Evolutionary conservation across 2,113 vertebrate genomes (phyloP), one percentile per base, ranked within the genome.

Genomic region (Nothobranchius furzeri): DNA sequence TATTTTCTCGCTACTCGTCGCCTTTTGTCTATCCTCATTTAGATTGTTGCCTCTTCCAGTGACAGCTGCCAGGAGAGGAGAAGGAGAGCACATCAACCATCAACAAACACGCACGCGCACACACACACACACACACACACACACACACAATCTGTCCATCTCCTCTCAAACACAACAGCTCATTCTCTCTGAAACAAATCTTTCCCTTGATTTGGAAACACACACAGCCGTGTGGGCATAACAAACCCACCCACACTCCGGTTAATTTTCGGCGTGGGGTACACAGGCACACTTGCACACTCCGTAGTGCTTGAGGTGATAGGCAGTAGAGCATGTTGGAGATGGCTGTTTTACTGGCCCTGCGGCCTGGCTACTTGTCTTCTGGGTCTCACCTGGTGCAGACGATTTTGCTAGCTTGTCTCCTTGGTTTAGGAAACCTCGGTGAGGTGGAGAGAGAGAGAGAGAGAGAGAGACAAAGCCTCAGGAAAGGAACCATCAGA

Each of bases 401-500:
- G 54, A 58, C 70, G 20, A 40, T 59, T 30, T 1, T 9, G 46
- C 72, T 47, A 12, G 24, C 75, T 62, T 83, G 85, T 87, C 85
- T 70, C 72, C 62, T 75, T 60, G 0, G 17, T 76, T 85, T 76
- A 78, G 78, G 72, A 70, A 66, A 78, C 0, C 30, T 30, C 30
- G 4, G 30, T 30, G 30, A 30, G 30, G 30, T 30, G 30, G 30
- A 30, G 30, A 53, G 76, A 68, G 72, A 30, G 65, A 71, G 35
- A 67, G 30, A 30, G 30, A 53, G 76, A 68, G 72, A 30, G 65
- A 71, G 35, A 67, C 40, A 68, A 67, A 68, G 75, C 85, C 68
- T 52, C 59, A 62, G 79, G 79, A 85, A 56, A 85, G 85, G 82
- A 89, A 88, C 80, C 81, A 83, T 85, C 86, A 90, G 83, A 87